phyloP scores from a whole-genome alignment of 2,888 invertebrate species.

The Cerastis rubricosa region DNA sequence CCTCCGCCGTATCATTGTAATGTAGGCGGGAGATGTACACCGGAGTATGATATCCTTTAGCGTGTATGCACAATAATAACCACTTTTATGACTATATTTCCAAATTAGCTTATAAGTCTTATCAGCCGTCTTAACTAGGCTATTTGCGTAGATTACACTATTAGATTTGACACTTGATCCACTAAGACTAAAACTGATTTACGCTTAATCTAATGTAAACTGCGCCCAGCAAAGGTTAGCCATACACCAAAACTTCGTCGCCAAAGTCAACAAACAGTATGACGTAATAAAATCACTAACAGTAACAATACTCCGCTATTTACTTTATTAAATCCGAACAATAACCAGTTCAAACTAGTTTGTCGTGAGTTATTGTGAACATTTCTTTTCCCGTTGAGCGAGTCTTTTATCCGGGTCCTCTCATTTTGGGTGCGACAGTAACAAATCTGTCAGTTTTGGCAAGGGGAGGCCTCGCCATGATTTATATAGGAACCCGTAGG shows the following conservation, averaged over 20 bases:
- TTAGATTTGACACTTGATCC: too few species aligned
- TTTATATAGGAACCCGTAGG: slow-evolving; percentile 71
- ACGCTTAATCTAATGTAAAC: too few species aligned
- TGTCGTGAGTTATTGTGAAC: slow-evolving; percentile 66
- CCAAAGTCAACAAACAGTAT: slow-evolving; percentile 28
- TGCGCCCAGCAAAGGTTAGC: background rate
- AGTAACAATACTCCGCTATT: slow-evolving; percentile 9
- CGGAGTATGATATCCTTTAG: too few species aligned
- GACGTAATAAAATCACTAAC: slow-evolving; percentile 10
- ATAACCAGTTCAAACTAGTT: slow-evolving; percentile 57
- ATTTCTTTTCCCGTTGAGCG: slow-evolving; percentile 57
- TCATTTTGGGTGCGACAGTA: slow-evolving; percentile 80
- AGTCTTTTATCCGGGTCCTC: slow-evolving; percentile 71
- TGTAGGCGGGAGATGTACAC: too few species aligned
- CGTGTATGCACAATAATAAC: too few species aligned
- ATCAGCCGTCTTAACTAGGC: too few species aligned
- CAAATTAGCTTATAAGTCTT: too few species aligned
- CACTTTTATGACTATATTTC: too few species aligned
- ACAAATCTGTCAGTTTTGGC: slow-evolving; percentile 78
- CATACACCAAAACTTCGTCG: slow-evolving; percentile 29
- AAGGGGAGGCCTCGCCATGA: slow-evolving; percentile 65
- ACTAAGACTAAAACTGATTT: too few species aligned
- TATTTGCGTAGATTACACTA: too few species aligned
- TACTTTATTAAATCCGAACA: slow-evolving; percentile 39
- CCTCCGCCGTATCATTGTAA: too few species aligned